Base-by-base conservation (phyloP, 2,888 invertebrate genomes). In the Dexiosoma caninum region DNA sequence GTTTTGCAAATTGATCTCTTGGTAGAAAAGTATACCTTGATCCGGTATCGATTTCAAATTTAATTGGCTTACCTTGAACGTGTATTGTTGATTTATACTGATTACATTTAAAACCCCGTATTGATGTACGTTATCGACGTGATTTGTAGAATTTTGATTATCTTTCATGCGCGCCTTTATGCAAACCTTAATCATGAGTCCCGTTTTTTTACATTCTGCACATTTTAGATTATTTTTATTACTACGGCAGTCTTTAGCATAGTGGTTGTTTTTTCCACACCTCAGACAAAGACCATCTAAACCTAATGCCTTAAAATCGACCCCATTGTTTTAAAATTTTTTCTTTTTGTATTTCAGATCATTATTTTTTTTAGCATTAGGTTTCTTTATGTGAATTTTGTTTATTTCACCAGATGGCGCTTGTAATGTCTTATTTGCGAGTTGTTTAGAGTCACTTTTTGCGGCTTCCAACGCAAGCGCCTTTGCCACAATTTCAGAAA, bases 41-140 rank as follows among this genome's bases (percentile, higher is more conserved):
- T 4, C 64, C 64, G 16, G 64, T 49, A 14, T 64, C 64, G 40
- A 44, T 46, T 30, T 46, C 62, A n/a, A 62, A 60, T 44, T 23
- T 21, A 27, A 66, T 23, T 9, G 14, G 37, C n/a, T 51, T 42
- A 1, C 53, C 66, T 27, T 53, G 27, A n/a, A n/a, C n/a, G n/a
- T 16, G 23, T 53, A 14, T 16, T 40, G 53, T 19, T 51, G 14
- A 53, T 53, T 30, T 1, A 55, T 21, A 35, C 19, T 21, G 14
- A 19, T 5, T 6, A 21, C 37, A 35, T 55, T 57, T 9, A 42
- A 27, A 6, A 59, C 23, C 4, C 59, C 40, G n/a, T 59, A 40
- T n/a, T n/a, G n/a, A 7, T 27, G 16, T 35, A 10, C 12, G 5
- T 21, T 12, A 8, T 19, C 53, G n/a, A 57, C 21, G n/a, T n/a